Base-by-base conservation (phyloP, 2,888 invertebrate genomes). In the Leptopilina myrica region DNA sequence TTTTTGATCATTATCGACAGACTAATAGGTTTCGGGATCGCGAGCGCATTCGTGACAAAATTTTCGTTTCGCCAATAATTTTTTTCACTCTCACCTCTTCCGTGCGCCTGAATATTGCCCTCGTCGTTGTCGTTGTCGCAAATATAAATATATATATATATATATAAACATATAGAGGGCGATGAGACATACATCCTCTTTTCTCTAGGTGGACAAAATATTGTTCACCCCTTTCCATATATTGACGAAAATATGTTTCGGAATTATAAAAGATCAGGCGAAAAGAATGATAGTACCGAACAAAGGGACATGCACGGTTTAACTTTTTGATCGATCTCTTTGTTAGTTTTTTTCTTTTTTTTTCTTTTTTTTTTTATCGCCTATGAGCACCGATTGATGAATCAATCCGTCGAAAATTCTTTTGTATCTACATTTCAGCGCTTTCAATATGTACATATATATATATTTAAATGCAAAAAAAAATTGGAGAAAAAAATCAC, bases 1-100 rank as follows among this genome's bases (percentile, higher is more conserved):
- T 91, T 90, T 91, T 91, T 90, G 88, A 91, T 91, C 90, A 91
- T 91, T 90, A 90, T 89, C 88, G 76, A 90, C 88, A 89, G 88
- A 87, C 89, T 88, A 88, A 88, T 89, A 89, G 89, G 88, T 87
- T 80, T 33, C 80, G 9, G 81, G 76, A 85, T 86, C 86, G 84
- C 84, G 87, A 87, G 88, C 89, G 91, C 91, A 91, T 91, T 90
- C 88, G 46, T 46, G 88, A 90, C 90, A n/a, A 90, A 91, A 46
- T 46, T 90, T 89, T 88, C 89, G 84, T 84, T 83, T 84, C 83
- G 81, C 85, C 85, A 85, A 87, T 85, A 85, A 87, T 83, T 82
- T 82, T 84, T 82, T 79, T 80, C 78, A 76, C 85, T 82, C 86
- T 82, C 83, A 79, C 73, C 82, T 84, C 83, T 86, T 85, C 85